Conservation (phyloP, 2,113 vertebrate species). For the Anolis carolinensis region DNA sequence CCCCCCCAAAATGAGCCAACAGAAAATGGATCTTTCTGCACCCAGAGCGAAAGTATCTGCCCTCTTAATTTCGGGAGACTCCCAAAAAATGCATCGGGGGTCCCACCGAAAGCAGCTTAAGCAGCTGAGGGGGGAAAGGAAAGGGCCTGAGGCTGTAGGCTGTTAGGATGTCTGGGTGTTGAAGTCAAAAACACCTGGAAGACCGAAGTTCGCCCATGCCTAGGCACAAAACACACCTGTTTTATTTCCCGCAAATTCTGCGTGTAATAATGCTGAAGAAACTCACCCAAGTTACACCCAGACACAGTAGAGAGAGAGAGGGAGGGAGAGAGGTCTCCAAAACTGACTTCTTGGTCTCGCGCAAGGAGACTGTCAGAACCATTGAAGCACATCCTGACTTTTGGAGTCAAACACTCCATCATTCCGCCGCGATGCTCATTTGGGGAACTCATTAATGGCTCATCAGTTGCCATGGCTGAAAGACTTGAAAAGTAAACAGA, state of each 20-base stretch:
- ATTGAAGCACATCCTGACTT: conserved; percentile 30
- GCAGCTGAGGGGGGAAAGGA: no score
- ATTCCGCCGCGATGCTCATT: conserved; percentile 1
- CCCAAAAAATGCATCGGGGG: no score
- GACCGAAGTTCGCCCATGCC: no score
- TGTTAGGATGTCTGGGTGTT: no score
- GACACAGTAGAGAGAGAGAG: background rate
- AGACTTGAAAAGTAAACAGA: conserved; percentile 28
- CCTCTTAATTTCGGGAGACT: no score
- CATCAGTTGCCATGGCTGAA: conserved; percentile 17
- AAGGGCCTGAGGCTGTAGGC: no score
- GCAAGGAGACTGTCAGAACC: conserved; percentile 23
- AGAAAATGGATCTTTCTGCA: no score
- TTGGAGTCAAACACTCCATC: conserved; percentile 17
- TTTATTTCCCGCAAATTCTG: background rate
- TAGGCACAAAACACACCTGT: background rate
- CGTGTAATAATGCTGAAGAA: background rate
- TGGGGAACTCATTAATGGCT: conserved; percentile 16
- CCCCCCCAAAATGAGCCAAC: no score
- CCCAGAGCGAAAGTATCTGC: no score
- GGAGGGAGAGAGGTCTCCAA: conserved; percentile 24
- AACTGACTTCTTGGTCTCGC: conserved; percentile 36
- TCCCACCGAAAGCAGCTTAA: no score
- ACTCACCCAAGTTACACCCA: background rate
- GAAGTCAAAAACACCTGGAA: no score